Evolutionary conservation across 1,140 invertebrate genomes (phyloP).

Genomic region (Hydropsyche tenuis): DNA sequence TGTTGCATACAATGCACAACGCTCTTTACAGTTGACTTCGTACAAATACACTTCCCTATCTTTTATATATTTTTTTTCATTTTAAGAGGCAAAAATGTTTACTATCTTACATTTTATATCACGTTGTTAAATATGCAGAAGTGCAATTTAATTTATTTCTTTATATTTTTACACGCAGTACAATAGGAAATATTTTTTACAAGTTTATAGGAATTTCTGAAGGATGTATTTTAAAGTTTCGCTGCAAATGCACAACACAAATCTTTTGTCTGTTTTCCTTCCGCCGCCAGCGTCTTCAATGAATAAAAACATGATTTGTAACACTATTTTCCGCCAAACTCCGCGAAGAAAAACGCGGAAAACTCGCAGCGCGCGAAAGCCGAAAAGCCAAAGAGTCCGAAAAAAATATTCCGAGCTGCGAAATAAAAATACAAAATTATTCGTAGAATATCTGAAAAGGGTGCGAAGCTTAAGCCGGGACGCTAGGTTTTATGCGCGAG

Average conservation of each 20-base stretch:
- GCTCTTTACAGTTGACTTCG: too few relatives aligned
- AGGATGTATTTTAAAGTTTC: too few relatives aligned
- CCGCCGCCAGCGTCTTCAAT: constrained; percentile 34
- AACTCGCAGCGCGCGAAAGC: not conserved
- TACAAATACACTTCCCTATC: too few relatives aligned
- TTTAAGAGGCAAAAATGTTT: too few relatives aligned
- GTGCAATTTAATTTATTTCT: too few relatives aligned
- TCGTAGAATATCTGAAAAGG: constrained; percentile 32
- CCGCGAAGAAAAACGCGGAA: not conserved
- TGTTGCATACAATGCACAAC: too few relatives aligned
- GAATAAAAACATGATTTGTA: constrained; percentile 50
- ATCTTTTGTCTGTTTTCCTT: not conserved
- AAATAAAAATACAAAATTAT: constrained; percentile 4
- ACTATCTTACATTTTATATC: not conserved
- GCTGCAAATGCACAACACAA: not conserved
- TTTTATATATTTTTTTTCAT: too few relatives aligned
- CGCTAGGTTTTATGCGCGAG: constrained; percentile 35
- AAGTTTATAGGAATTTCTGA: too few relatives aligned
- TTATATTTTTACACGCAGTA: too few relatives aligned
- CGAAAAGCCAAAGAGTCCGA: not conserved
- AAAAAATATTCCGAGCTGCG: too few relatives aligned
- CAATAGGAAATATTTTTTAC: too few relatives aligned
- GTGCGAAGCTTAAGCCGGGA: constrained; percentile 40
- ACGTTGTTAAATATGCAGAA: too few relatives aligned
- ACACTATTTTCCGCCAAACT: constrained; percentile 41